Percentiles rank a stretch among this genome's conserved stretches.
Conservation (phyloP, 2,113 vertebrate genomes). For the Indicator indicator region DNA sequence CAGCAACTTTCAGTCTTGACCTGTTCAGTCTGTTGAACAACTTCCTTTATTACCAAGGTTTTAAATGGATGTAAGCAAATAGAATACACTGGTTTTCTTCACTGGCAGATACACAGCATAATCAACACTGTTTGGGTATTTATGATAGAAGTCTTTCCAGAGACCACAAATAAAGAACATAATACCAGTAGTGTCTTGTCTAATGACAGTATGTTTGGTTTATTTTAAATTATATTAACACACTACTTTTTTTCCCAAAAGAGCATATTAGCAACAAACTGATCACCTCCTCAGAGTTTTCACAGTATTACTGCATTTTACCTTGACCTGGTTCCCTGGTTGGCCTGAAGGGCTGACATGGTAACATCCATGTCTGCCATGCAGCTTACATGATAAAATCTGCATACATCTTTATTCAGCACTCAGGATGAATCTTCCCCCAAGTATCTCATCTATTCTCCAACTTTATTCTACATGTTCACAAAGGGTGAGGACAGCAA, state of each 20-base stretch:
- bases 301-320: background rate
- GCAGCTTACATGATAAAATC: background rate
- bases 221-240: background rate
- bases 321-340: background rate
- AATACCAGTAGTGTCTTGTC: background rate
- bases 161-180: slow-evolving; percentile 20
- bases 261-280: background rate
- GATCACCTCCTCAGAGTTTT: background rate
- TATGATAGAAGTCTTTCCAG: background rate
- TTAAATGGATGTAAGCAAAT: background rate
- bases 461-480: background rate
- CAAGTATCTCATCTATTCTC: background rate
- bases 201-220: background rate
- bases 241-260: background rate
- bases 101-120: background rate
- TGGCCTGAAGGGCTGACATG: background rate
- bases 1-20: background rate
- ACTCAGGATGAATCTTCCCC: background rate
- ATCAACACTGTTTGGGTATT: background rate
- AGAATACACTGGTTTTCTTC: background rate
- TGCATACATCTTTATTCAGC: background rate
- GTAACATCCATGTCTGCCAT: background rate
- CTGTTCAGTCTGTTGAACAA: background rate
- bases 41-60: background rate
- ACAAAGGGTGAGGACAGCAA: background rate